phyloP scores from a whole-genome alignment of 2,113 vertebrate species.

The Cyprinodon brontotheroides region DNA sequence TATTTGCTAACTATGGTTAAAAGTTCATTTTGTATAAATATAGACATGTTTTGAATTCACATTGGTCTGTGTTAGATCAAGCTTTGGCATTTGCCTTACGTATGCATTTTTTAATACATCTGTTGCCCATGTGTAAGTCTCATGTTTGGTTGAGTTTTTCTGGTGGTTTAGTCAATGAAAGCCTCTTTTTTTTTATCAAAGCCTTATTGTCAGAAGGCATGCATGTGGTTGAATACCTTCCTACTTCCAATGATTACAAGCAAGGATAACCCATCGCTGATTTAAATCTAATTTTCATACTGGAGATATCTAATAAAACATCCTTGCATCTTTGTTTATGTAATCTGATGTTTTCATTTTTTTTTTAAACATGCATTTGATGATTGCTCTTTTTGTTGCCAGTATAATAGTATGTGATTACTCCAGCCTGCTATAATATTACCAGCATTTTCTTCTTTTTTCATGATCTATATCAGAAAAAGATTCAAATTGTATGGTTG shows the following conservation, averaged over 20 bases:
- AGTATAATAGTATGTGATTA: slow-evolving; percentile 25
- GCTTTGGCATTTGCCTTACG: not conserved
- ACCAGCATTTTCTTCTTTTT: slow-evolving; percentile 10
- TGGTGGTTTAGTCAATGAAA: not conserved
- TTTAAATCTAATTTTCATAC: slow-evolving; percentile 46
- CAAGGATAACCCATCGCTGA: slow-evolving; percentile 34
- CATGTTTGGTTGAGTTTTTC: not conserved
- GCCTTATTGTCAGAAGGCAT: slow-evolving; percentile 23
- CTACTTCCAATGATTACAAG: slow-evolving; percentile 44
- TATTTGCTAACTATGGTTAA: not conserved
- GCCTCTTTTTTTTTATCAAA: slow-evolving; percentile 12
- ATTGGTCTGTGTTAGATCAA: not conserved
- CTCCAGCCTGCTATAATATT: slow-evolving; percentile 41
- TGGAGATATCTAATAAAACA: slow-evolving; percentile 52
- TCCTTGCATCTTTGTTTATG: slow-evolving; percentile 32
- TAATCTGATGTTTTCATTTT: slow-evolving; percentile 17
- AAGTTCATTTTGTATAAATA: not conserved
- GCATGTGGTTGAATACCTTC: slow-evolving; percentile 36
- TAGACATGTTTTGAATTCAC: slow-evolving; percentile 4
- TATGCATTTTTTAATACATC: not conserved
- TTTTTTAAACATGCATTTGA: slow-evolving; percentile 14
- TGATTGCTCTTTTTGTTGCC: slow-evolving; percentile 29
- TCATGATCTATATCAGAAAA: slow-evolving; percentile 31
- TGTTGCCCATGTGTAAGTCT: slow-evolving; percentile 9
- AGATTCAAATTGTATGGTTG: slow-evolving; percentile 55